These are phyloP conservation scores for Ennomos erosarius DNA, from an alignment of 2,888 invertebrate genomes.

Conservation along the genomic window DNA sequence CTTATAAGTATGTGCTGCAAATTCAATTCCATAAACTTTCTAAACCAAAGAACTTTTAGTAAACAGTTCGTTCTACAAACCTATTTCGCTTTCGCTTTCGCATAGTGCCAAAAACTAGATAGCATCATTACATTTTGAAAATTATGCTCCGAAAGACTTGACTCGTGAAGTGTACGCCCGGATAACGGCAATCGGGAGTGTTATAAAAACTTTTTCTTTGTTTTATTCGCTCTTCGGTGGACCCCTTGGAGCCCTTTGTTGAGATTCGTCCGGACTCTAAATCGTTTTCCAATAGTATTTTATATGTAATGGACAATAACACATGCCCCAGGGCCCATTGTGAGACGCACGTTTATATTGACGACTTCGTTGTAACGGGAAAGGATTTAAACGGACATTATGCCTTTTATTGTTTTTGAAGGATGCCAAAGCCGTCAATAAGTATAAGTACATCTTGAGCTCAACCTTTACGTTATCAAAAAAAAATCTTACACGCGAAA, in stretches of 20 bases:
- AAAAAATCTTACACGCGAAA: background rate
- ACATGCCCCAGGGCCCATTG: slow-evolving; percentile 60
- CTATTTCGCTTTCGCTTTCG: slow-evolving; percentile 19
- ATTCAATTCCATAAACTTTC: background rate
- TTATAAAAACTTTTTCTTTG: slow-evolving; percentile 77
- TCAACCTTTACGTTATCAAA: background rate
- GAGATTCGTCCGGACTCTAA: slow-evolving; percentile 64
- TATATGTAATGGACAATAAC: slow-evolving; percentile 77
- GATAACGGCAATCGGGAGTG: slow-evolving; percentile 61
- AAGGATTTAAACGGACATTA: slow-evolving; percentile 41
- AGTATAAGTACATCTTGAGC: background rate
- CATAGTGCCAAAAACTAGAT: slow-evolving; percentile 23
- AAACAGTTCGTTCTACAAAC: slow-evolving; percentile 3
- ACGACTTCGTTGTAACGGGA: slow-evolving; percentile 45
- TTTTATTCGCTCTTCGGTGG: slow-evolving; percentile 59
- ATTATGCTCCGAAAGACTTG: slow-evolving; percentile 41
- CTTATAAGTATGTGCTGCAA: background rate
- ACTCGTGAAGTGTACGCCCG: slow-evolving; percentile 46
- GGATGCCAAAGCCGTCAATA: slow-evolving; percentile 3
- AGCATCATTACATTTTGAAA: slow-evolving; percentile 32
- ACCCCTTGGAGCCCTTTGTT: slow-evolving; percentile 48
- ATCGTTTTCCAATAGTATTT: slow-evolving; percentile 81
- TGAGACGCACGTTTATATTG: slow-evolving; percentile 48
- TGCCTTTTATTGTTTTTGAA: slow-evolving; percentile 25
- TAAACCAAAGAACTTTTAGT: background rate